Percentiles rank a stretch among this genome's conserved stretches.
phyloP scores from a whole-genome alignment of 2,888 invertebrate genomes.

The Drosophila sordidapex region DNA sequence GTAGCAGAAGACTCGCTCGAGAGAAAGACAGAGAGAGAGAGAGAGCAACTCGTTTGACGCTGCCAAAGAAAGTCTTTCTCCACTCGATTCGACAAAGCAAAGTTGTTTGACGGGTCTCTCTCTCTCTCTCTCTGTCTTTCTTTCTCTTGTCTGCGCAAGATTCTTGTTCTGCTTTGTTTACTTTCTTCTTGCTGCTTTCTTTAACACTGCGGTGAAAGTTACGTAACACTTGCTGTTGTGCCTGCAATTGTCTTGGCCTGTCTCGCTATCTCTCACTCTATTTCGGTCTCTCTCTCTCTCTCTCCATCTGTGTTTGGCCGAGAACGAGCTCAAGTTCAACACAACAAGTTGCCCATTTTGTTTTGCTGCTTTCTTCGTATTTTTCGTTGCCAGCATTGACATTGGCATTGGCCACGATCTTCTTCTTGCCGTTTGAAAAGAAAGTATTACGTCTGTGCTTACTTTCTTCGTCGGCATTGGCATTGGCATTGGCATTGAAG shows the following conservation, averaged over 20 bases:
- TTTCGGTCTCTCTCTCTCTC: conserved; percentile 2
- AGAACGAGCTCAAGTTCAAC: conserved; percentile 76
- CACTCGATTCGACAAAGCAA: conserved; percentile 7
- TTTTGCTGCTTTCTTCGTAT: conserved; percentile 81
- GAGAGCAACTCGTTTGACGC: conserved; percentile 29
- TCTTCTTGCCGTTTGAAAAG: conserved; percentile 46
- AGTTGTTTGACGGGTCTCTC: conserved; percentile 38
- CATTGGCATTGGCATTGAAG: conserved; percentile 25
- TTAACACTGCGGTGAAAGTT: conserved; percentile 80
- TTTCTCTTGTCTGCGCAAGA: conserved; percentile 26
- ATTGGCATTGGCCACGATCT: conserved; percentile 49
- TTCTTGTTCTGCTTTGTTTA: conserved; percentile 63
- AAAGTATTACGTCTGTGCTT: conserved; percentile 70
- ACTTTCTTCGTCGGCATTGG: conserved; percentile 48
- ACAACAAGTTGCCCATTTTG: conserved; percentile 51
- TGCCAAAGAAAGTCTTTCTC: conserved; percentile 54
- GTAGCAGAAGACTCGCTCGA: not conserved
- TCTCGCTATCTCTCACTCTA: conserved; percentile 11
- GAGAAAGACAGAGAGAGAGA: conserved; percentile 10
- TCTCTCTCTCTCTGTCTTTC: conserved; percentile 18
- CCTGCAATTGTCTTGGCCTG: conserved; percentile 41
- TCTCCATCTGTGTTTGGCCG: conserved; percentile 41
- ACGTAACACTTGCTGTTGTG: conserved; percentile 72
- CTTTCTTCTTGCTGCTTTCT: conserved; percentile 70
- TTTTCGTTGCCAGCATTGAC: conserved; percentile 45